A percentile compares a stretch with the other conserved stretches of the same genome.
Conservation (phyloP, 1,140 invertebrate genomes). For the Drosophila cardini region DNA sequence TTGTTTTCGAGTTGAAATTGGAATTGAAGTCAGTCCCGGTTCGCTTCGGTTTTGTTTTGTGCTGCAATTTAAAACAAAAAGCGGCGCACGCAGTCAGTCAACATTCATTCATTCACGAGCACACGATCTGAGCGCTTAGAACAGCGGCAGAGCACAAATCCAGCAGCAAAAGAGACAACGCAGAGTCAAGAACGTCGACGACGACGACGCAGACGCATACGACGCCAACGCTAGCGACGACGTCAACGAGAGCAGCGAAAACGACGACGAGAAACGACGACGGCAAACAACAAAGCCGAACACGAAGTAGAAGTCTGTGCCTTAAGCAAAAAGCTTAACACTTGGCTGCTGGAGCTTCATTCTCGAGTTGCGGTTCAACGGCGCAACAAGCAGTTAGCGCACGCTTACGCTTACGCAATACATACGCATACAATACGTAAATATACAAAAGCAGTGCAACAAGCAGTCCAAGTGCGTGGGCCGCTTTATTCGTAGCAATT, state of each 20-base stretch:
- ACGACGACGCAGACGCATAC: too few relatives aligned
- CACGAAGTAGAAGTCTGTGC: slow-evolving; percentile 34
- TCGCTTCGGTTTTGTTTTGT: slow-evolving; percentile 22
- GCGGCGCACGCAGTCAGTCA: slow-evolving; percentile 48
- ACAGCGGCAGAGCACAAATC: slow-evolving; percentile 51
- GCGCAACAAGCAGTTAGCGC: slow-evolving; percentile 32
- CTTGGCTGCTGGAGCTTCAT: slow-evolving; percentile 70
- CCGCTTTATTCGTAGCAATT: slow-evolving; percentile 18
- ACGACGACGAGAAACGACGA: slow-evolving; percentile 1
- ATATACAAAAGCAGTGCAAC: slow-evolving; percentile 30
- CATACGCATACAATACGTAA: background rate
- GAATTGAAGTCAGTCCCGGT: slow-evolving; percentile 6
- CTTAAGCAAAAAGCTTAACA: slow-evolving; percentile 70
- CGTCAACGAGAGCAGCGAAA: slow-evolving; percentile 17
- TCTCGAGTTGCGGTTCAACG: slow-evolving; percentile 78
- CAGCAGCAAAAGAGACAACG: slow-evolving; percentile 35
- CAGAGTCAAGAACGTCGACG: slow-evolving; percentile 28
- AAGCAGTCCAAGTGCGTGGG: slow-evolving; percentile 46
- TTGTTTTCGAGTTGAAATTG: slow-evolving; percentile 22
- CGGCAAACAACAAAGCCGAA: slow-evolving; percentile 5
- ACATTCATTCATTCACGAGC: slow-evolving; percentile 76
- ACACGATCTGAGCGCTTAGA: slow-evolving; percentile 73
- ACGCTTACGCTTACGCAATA: too few relatives aligned
- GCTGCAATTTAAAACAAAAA: slow-evolving; percentile 70
- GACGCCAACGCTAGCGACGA: slow-evolving; percentile 1